phyloP scores from a whole-genome alignment of 2,888 invertebrate species.

The Amblyjoppa fuscipennis region DNA sequence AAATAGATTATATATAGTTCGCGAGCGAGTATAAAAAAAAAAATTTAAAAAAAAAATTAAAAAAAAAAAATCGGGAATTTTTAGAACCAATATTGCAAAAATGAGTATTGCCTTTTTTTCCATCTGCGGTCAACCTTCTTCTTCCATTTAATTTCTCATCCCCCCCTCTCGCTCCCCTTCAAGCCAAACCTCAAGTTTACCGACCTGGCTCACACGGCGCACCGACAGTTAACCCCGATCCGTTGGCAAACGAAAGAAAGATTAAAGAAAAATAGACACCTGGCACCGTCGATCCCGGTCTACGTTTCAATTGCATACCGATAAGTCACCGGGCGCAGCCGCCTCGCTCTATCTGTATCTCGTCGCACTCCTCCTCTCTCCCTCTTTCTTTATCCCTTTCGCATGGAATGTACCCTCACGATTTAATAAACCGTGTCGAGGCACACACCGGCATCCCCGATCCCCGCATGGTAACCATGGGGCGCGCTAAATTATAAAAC shows the following conservation, averaged over 20 bases:
- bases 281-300: constrained; percentile 44
- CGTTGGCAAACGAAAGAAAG: constrained; percentile 28
- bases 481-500: constrained; percentile 59
- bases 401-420: constrained; percentile 31
- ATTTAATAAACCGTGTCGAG: constrained; percentile 51
- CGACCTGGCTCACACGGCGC: background rate
- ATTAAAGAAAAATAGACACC: constrained; percentile 38
- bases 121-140: constrained; percentile 7
- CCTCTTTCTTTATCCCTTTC: constrained; percentile 8
- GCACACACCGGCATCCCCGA: constrained; percentile 33
- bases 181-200: constrained; percentile 10
- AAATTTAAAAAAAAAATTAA: too few relatives aligned
- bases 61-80: too few relatives aligned
- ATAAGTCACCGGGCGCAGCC: constrained; percentile 2
- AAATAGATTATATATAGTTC: too few relatives aligned
- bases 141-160: constrained; percentile 35
- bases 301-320: constrained; percentile 30
- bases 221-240: constrained; percentile 22
- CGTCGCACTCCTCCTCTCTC: constrained; percentile 16
- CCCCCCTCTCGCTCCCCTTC: constrained; percentile 15
- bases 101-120: too few relatives aligned
- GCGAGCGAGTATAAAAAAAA: too few relatives aligned
- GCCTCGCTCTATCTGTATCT: constrained; percentile 20
- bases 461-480: constrained; percentile 39
- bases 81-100: too few relatives aligned